Conservation (phyloP, 2,888 invertebrate species). For the Drosophila maculinotata region DNA sequence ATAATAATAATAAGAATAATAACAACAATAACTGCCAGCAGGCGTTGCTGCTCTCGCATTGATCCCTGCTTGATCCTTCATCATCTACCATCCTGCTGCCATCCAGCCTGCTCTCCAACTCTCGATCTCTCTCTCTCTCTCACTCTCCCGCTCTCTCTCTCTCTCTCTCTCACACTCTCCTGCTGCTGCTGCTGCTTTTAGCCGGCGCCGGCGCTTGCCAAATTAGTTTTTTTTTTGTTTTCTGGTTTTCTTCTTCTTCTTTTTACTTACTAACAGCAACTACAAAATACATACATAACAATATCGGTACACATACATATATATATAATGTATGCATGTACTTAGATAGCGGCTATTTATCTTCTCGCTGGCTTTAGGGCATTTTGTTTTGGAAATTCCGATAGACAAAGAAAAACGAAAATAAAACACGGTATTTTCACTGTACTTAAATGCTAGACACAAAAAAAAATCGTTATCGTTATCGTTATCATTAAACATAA, state of each 20-base stretch:
- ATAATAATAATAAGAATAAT: conserved; percentile 55
- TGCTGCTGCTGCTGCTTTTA: conserved; percentile 55
- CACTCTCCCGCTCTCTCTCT: not conserved
- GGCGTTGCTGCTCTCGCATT: conserved; percentile 46
- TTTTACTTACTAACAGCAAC: conserved; percentile 46
- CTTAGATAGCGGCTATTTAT: conserved; percentile 51
- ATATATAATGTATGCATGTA: conserved; percentile 17
- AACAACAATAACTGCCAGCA: conserved; percentile 76
- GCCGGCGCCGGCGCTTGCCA: conserved; percentile 79
- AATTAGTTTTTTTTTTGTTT: conserved; percentile 37
- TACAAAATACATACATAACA: conserved; percentile 60
- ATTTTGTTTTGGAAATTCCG: conserved; percentile 47
- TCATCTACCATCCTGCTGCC: conserved; percentile 10
- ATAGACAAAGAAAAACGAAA: conserved; percentile 34
- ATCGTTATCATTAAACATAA: conserved; percentile 69
- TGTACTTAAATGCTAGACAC: conserved; percentile 52
- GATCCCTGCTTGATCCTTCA: conserved; percentile 61
- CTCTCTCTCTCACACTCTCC: not conserved
- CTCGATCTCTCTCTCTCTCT: not conserved
- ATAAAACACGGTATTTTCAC: conserved; percentile 24
- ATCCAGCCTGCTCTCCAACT: conserved; percentile 14
- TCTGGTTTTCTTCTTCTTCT: conserved; percentile 17
- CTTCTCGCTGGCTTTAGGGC: conserved; percentile 60
- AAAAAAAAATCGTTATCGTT: conserved; percentile 55
- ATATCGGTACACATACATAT: conserved; percentile 45